Evolutionary conservation across 2,797 vertebrate genomes (phyloP).

Genomic region (Octomys mimax): DNA sequence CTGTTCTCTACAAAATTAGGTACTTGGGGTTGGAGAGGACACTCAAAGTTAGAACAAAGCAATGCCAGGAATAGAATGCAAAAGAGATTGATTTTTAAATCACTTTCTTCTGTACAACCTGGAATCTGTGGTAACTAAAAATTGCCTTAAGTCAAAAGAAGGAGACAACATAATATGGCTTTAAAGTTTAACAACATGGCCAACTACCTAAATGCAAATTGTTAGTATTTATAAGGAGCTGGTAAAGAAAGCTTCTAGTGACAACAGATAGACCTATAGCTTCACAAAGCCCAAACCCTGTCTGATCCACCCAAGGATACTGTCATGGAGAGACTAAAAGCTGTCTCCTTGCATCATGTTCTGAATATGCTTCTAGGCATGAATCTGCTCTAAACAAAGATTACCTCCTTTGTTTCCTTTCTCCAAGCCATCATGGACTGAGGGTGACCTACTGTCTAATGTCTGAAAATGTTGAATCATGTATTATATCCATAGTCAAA

Average conservation of each 20-base stretch:
- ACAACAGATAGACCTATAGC: background rate
- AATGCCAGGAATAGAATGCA: no score
- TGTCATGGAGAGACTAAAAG: background rate
- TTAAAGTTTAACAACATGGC: background rate
- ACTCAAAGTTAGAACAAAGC: background rate
- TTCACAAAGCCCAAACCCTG: background rate
- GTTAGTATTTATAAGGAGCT: background rate
- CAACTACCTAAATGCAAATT: background rate
- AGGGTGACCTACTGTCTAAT: background rate
- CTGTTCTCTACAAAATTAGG: background rate
- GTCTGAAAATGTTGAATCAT: background rate
- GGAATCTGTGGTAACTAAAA: background rate
- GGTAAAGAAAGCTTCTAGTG: background rate
- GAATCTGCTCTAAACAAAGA: background rate
- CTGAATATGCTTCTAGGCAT: background rate
- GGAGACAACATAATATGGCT: no score
- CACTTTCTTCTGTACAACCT: background rate
- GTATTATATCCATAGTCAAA: background rate
- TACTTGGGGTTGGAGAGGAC: background rate
- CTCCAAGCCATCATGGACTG: accelerated
- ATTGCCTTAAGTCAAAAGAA: background rate
- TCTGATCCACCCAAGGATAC: background rate
- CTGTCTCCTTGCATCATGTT: no score
- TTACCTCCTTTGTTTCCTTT: background rate
- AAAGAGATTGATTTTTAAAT: no score